Percentiles rank a stretch among this genome's conserved stretches.
These are phyloP conservation scores for Chrysolina haemoptera DNA, from an alignment of 2,888 invertebrate species.

Conservation along the genomic window DNA sequence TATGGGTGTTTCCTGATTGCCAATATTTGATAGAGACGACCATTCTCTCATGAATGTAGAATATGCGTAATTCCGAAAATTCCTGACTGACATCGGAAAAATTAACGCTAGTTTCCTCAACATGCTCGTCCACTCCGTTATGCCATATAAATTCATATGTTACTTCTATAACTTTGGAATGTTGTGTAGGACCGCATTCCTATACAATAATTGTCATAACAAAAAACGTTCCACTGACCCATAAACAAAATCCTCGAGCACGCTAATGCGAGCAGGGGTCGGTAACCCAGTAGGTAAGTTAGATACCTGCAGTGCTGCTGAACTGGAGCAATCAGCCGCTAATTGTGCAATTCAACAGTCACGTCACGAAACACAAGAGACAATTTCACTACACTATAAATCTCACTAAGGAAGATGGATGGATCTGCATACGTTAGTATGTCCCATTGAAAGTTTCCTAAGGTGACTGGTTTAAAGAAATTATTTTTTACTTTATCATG, in stretches of 20 bases:
- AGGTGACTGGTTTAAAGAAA: not conserved
- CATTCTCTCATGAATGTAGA: too few species aligned
- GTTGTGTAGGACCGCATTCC: too few species aligned
- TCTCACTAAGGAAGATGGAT: constrained; percentile 47
- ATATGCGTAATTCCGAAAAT: too few species aligned
- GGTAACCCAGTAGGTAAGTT: constrained; percentile 55
- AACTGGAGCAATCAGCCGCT: constrained; percentile 59
- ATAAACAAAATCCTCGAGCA: constrained; percentile 2
- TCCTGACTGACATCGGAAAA: too few species aligned
- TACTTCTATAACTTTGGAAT: too few species aligned
- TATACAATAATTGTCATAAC: not conserved
- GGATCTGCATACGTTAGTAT: constrained; percentile 37
- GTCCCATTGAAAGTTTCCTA: constrained; percentile 23
- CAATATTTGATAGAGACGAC: too few species aligned
- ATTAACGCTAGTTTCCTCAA: too few species aligned
- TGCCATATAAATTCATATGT: too few species aligned
- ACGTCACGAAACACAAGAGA: constrained; percentile 55
- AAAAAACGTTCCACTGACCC: not conserved
- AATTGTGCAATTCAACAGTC: constrained; percentile 59
- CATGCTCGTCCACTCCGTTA: too few species aligned
- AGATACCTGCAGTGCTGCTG: constrained; percentile 52
- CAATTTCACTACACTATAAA: constrained; percentile 48
- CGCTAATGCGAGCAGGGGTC: constrained; percentile 44
- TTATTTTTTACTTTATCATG: not conserved
- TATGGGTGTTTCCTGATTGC: too few species aligned